These are phyloP conservation scores for Melinaea marsaeus DNA, from an alignment of 2,888 invertebrate genomes.

Conservation along the genomic window DNA sequence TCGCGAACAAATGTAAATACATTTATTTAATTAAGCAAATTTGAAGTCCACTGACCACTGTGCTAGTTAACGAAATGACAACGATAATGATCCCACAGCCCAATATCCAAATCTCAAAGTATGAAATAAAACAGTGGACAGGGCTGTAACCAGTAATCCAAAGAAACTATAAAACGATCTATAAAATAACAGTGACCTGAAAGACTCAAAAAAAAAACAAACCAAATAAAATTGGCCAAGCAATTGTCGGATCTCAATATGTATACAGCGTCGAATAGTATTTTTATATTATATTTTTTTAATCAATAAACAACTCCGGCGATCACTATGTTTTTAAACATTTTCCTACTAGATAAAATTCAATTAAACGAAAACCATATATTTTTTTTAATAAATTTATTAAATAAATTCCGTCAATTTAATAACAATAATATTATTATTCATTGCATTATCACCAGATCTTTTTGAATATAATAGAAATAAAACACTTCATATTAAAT, in stretches of 20 bases:
- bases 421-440: no score
- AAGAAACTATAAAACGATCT: slow-evolving; percentile 3
- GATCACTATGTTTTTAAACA: no score
- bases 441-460: no score
- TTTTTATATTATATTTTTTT: slow-evolving; percentile 26
- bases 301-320: slow-evolving; percentile 17
- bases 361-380: slow-evolving; percentile 16
- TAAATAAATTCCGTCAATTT: no score
- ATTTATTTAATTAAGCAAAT: slow-evolving; percentile 34
- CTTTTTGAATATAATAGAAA: no score
- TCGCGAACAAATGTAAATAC: slow-evolving; percentile 20
- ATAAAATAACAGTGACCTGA: slow-evolving; percentile 10
- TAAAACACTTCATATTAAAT: neutral
- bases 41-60: slow-evolving; percentile 37
- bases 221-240: slow-evolving; percentile 16
- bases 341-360: no score
- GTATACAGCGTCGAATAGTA: slow-evolving; percentile 14
- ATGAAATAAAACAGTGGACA: slow-evolving; percentile 23
- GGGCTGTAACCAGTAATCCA: slow-evolving; percentile 9
- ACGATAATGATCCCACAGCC: slow-evolving; percentile 47
- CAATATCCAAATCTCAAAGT: slow-evolving; percentile 32
- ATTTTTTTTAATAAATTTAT: neutral
- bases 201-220: slow-evolving; percentile 10
- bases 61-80: slow-evolving; percentile 52
- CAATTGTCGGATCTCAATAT: slow-evolving; percentile 23